Evolutionary conservation across 2,113 vertebrate species (phyloP).

Genomic region (Gnathochromis pfefferi): DNA sequence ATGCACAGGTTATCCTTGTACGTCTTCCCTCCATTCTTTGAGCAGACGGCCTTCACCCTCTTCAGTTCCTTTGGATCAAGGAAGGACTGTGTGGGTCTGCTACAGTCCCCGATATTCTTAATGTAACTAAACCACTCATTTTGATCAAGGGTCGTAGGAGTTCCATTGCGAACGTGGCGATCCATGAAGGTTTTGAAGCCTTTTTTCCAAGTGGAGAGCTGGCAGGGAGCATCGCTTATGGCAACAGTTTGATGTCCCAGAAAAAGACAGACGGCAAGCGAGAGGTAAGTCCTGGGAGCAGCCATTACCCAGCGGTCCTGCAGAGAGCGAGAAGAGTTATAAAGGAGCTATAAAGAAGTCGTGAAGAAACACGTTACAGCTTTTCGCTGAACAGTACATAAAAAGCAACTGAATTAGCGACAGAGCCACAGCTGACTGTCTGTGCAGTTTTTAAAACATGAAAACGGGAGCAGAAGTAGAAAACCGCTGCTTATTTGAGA

Average conservation of each 20-base stretch:
- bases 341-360: not conserved
- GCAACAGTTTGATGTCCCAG: not conserved
- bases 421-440: not conserved
- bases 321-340: not conserved
- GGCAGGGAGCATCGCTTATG: conserved; percentile 55
- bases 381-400: not conserved
- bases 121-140: conserved; percentile 58
- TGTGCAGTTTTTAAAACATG: not conserved
- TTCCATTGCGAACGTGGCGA: conserved; percentile 50
- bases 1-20: conserved; percentile 67
- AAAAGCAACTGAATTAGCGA: not conserved
- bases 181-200: conserved; percentile 45
- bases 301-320: conserved; percentile 32
- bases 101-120: conserved; percentile 33
- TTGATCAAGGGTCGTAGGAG: conserved; percentile 19
- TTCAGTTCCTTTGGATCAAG: conserved; percentile 39
- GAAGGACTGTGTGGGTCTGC: conserved; percentile 72
- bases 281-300: not conserved
- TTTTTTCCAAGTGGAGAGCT: conserved; percentile 53
- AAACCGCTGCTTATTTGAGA: not conserved
- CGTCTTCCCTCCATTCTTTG: conserved; percentile 38
- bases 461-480: not conserved
- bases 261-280: conserved; percentile 22
- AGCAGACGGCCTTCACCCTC: conserved; percentile 59
- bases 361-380: not conserved